A percentile compares a stretch with the other conserved stretches of the same genome.
Evolutionary conservation across 2,113 vertebrate genomes (phyloP).

Genomic region (Trematomus loennbergii): DNA sequence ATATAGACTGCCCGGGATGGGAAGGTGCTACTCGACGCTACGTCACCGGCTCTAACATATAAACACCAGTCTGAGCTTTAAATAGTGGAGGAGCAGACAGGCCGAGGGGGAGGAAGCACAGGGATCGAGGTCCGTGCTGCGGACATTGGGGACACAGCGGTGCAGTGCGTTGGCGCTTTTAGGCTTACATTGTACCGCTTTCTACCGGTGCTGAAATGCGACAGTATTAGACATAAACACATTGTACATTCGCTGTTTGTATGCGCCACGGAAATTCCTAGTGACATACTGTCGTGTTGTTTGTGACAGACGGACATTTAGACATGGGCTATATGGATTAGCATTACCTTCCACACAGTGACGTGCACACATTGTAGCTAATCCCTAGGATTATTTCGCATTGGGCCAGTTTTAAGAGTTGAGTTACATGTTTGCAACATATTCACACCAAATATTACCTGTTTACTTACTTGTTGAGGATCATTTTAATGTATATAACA

Average conservation of each 20-base stretch:
- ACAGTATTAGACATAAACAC: not conserved
- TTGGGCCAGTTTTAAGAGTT: not conserved
- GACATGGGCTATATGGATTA: not conserved
- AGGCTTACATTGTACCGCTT: not conserved
- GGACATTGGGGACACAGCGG: constrained; percentile 41
- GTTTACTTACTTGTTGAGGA: not conserved
- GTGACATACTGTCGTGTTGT: not conserved
- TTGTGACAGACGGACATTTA: not conserved
- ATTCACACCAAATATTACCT: not conserved
- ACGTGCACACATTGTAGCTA: not conserved
- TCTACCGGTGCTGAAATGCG: not conserved
- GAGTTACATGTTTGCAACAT: not conserved
- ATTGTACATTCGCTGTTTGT: too few relatives aligned
- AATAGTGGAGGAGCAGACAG: constrained; percentile 89
- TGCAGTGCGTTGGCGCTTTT: not conserved
- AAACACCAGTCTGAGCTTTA: constrained; percentile 96
- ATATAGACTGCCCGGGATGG: constrained; percentile 98
- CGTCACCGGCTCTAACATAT: constrained; percentile 96
- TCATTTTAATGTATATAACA: not conserved
- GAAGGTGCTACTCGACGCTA: constrained; percentile 96
- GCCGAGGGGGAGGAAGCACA: constrained; percentile 55
- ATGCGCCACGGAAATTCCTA: not conserved
- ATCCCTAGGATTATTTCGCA: not conserved
- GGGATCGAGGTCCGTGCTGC: constrained; percentile 44
- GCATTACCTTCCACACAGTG: not conserved